A percentile compares a stretch with the other conserved stretches of the same genome.
Conservation (phyloP, 1,140 invertebrate genomes). For the Lepidurus packardi region DNA sequence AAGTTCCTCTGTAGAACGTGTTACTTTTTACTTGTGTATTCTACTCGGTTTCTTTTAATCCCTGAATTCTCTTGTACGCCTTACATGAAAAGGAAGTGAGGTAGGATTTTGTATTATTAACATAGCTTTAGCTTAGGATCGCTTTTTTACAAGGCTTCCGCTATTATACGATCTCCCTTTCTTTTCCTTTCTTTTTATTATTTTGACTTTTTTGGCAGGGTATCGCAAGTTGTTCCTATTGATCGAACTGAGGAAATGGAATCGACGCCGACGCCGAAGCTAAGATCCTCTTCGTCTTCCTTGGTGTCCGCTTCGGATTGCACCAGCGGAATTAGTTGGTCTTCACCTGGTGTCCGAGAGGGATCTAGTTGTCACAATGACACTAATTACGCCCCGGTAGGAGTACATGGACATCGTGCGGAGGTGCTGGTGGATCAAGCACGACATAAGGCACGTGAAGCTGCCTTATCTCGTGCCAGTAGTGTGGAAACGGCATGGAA, state of each 20-base stretch:
- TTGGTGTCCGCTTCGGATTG: constrained; percentile 35
- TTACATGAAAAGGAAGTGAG: neutral
- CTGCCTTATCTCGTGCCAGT: constrained; percentile 30
- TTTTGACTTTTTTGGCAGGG: constrained; percentile 1
- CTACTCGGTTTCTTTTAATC: neutral
- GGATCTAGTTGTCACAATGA: constrained; percentile 22
- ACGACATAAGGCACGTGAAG: constrained; percentile 32
- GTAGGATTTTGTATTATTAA: constrained; percentile 1
- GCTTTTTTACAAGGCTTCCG: neutral
- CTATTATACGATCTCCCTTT: neutral
- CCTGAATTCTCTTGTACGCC: neutral
- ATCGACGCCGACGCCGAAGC: constrained; percentile 33
- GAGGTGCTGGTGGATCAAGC: neutral
- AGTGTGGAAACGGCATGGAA: constrained; percentile 42
- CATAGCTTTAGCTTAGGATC: neutral
- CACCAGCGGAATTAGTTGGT: constrained; percentile 17
- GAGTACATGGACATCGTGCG: neutral
- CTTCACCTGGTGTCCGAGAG: constrained; percentile 24
- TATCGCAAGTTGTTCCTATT: constrained; percentile 24
- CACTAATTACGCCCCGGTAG: neutral
- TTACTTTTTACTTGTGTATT: too few relatives aligned
- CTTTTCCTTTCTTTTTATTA: neutral
- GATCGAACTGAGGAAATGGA: neutral
- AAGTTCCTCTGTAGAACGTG: too few relatives aligned
- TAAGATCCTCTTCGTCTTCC: constrained; percentile 22